Evolutionary conservation across 1,140 invertebrate genomes (phyloP), one percentile per base, ranked within the genome.

Genomic region (Papilio dardanus): DNA sequence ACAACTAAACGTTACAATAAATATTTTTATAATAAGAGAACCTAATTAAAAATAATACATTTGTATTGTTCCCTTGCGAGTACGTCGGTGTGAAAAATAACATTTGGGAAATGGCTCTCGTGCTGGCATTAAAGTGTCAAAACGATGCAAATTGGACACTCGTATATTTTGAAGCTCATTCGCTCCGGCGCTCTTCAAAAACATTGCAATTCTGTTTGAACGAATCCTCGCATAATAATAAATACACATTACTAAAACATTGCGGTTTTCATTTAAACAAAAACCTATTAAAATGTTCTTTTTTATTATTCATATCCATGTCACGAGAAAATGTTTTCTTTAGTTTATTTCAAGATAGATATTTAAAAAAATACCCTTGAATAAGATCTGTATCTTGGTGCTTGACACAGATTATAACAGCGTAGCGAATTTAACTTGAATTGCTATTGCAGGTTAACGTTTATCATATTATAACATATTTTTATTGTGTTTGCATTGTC

Each of bases 91-190:
- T 54, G 7, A 7, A 21, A 16, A 54, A 54, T 54, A 62, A 62
- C 24, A 28, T 62, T 28, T 8, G 54, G 35, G 24, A 37, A 33
- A 68, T 40, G 37, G 33, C 35, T 24, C 67, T 30, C 35, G 54
- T 62, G 28, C 54, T 62, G 24, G 19, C 12, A 62, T 62, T 28
- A 30, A 62, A 68, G 67, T 68, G 67, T 68, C 67, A 68, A 35
- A 68, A 68, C 35, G 67, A 37, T 68, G 67, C 67, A 21, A 68
- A 68, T 37, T 68, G 67, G 37, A 68, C 67, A 68, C 19, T 62
- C 54, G 24, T 62, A 62, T 28, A 62, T 62, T 28, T 58, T 28
- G 10, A 28, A 62, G 24, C n/a, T 28, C 21, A 30, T 24, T 62
- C 54, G 24, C 10, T 10, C 12, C 19, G 21, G 21, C 50, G 54